A percentile compares a stretch with the other conserved stretches of the same genome.
Conservation (phyloP, 2,797 vertebrate species). For the Parauchenoglanis ngamensis region DNA sequence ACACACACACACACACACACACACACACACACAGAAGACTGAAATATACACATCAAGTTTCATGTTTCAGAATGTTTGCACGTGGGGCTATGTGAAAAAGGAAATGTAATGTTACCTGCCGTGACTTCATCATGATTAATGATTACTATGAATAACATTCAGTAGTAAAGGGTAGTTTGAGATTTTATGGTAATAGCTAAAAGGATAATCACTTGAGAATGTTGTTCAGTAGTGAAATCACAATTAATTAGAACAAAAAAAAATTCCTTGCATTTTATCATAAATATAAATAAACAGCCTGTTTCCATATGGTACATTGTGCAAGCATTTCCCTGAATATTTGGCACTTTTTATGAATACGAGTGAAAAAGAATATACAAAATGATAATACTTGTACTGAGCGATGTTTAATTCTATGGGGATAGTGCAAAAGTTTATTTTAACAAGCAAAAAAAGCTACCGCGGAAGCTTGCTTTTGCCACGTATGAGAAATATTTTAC, state of each 20-base stretch:
- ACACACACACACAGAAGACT: not conserved
- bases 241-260: not conserved
- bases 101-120: not conserved
- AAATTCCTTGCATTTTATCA: not conserved
- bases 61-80: conserved; percentile 15
- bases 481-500: not conserved
- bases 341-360: not conserved
- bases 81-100: not conserved
- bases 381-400: not conserved
- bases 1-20: not conserved
- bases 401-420: not conserved
- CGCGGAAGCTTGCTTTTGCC: not conserved
- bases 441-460: not conserved
- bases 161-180: not conserved
- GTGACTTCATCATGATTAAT: not conserved
- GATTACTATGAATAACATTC: conserved; percentile 10
- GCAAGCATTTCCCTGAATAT: not conserved
- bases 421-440: not conserved
- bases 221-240: not conserved
- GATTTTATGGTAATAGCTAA: not conserved
- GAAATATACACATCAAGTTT: conserved; percentile 8
- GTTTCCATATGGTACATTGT: not conserved
- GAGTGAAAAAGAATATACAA: not conserved
- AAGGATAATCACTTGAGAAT: not conserved
- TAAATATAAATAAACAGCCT: not conserved